These are phyloP conservation scores for Apamea crenata DNA, from an alignment of 2,888 invertebrate genomes.

Conservation along the genomic window DNA sequence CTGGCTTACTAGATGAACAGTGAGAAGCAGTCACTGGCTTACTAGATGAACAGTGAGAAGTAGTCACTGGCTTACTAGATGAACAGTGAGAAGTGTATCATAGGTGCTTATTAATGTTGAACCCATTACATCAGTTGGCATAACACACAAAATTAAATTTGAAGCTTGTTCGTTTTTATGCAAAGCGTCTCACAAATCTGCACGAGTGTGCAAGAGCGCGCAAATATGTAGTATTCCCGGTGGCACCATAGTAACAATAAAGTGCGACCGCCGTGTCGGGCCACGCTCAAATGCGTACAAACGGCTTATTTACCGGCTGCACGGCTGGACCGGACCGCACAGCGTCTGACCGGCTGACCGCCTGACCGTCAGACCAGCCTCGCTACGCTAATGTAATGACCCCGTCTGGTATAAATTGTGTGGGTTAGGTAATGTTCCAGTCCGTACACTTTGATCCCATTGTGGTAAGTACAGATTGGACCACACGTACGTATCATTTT, in stretches of 20 bases:
- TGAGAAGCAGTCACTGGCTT: no score
- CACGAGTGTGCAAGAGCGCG: not conserved
- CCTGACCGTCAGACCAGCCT: not conserved
- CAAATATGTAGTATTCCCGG: constrained; percentile 21
- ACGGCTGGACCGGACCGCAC: constrained; percentile 15
- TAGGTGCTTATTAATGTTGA: not conserved
- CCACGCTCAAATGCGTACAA: constrained; percentile 43
- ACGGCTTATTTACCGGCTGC: constrained; percentile 42
- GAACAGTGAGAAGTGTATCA: not conserved
- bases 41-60: no score
- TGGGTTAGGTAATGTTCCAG: constrained; percentile 29
- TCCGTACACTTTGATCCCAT: constrained; percentile 8
- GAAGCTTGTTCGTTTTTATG: constrained; percentile 4
- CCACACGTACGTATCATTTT: constrained; percentile 1
- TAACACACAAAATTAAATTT: not conserved
- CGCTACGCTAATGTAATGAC: constrained; percentile 34
- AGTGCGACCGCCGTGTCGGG: constrained; percentile 19
- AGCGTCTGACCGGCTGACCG: constrained; percentile 25
- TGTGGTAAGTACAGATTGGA: constrained; percentile 28
- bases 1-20: no score
- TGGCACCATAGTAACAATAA: constrained; percentile 36
- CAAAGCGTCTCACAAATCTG: constrained; percentile 17
- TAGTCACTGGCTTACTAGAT: not conserved
- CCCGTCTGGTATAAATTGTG: constrained; percentile 22
- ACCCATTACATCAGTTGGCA: not conserved